Base-by-base conservation (phyloP, 23 tunicate genomes). In the Clavelina lepadiformis region DNA sequence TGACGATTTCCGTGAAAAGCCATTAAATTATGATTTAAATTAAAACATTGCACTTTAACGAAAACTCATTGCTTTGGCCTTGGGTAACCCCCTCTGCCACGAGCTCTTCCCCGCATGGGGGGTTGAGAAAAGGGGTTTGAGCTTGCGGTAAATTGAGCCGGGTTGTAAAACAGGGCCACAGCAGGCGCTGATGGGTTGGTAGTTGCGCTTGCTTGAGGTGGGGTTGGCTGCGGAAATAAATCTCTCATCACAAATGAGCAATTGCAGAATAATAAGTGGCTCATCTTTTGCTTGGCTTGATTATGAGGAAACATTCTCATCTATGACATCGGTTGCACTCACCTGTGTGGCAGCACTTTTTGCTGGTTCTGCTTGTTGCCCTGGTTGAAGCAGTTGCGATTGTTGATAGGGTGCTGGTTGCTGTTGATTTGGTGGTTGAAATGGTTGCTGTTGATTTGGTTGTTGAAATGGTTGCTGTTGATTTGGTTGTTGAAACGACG, bases 71-170 rank as follows among this genome's bases (percentile, higher is more conserved):
- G n/a, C n/a, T n/a, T n/a, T n/a, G n/a, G n/a, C n/a, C n/a, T n/a
- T n/a, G n/a, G n/a, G n/a, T n/a, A n/a, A n/a, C n/a, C n/a, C n/a
- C n/a, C n/a, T n/a, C n/a, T n/a, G n/a, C n/a, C n/a, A n/a, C n/a
- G n/a, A n/a, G n/a, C n/a, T n/a, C n/a, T n/a, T n/a, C n/a, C n/a
- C n/a, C n/a, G n/a, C n/a, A n/a, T n/a, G n/a, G 76, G 5, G 37
- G 79, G 79, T 29, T 73, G 79, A 24, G 68, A 20, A 19, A 73
- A 73, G n/a, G 47, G 41, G 58, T 73, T 73, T 2, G 69, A 28
- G 21, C 79, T 68, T 25, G 45, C 68, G 20, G 25, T 11, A 30
- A 73, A 73, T 25, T 60, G 49, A 34, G 79, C 68, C n/a, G 79
- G 79, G 54, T 72, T 72, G 58, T 52, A 72, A 57, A 72, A 72